These are phyloP conservation scores for Epiblema foenella DNA, from an alignment of 2,888 invertebrate genomes.

Conservation along the genomic window DNA sequence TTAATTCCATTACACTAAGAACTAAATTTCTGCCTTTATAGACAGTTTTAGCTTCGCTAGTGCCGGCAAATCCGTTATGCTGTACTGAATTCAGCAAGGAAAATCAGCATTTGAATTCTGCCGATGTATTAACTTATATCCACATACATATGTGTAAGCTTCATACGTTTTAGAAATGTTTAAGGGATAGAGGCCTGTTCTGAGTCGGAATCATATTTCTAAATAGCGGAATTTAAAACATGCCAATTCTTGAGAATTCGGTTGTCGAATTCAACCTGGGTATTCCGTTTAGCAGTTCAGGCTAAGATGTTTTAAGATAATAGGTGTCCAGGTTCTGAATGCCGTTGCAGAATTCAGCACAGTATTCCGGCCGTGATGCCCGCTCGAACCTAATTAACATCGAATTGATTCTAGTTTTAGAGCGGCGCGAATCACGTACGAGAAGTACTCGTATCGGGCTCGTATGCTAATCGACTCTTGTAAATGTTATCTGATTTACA, in stretches of 20 bases:
- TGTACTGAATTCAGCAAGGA: constrained; percentile 1
- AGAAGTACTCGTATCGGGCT: no score
- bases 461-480: background rate
- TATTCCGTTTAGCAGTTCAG: no score
- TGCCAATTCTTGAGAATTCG: background rate
- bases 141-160: background rate
- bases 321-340: background rate
- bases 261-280: no score
- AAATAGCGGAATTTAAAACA: background rate
- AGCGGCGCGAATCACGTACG: background rate
- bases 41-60: background rate
- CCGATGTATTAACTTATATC: background rate
- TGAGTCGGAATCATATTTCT: background rate
- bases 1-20: constrained; percentile 2
- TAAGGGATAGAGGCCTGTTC: background rate
- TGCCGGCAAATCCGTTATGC: background rate
- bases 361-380: background rate
- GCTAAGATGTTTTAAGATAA: background rate
- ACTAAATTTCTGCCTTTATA: background rate
- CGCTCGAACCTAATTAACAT: no score
- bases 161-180: background rate
- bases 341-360: background rate
- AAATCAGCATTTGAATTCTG: background rate
- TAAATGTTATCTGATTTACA: background rate
- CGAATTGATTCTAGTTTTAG: no score